phyloP scores from a whole-genome alignment of 2,888 invertebrate species.

The Micoletzkya japonica region DNA sequence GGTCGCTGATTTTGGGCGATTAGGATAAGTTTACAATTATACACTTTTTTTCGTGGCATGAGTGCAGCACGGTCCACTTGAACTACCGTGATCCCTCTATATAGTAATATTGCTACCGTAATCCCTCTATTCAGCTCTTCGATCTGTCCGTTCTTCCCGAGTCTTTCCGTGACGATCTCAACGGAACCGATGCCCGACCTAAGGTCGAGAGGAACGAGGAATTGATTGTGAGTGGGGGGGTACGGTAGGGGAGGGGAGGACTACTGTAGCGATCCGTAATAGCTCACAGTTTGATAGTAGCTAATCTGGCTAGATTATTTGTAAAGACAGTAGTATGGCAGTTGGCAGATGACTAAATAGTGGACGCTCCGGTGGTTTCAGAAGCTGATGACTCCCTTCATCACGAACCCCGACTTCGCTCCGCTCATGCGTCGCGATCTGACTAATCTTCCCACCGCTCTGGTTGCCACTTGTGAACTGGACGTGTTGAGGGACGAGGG shows the following conservation, averaged over 20 bases:
- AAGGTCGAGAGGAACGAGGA: conserved; percentile 1
- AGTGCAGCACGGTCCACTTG: too few species aligned
- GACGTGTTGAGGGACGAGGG: conserved; percentile 66
- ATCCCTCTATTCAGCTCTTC: neutral
- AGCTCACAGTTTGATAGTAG: too few species aligned
- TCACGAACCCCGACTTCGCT: conserved; percentile 61
- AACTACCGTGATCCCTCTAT: too few species aligned
- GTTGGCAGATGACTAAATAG: neutral
- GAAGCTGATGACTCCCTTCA: conserved; percentile 38
- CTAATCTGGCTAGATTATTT: neutral
- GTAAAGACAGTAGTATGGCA: neutral
- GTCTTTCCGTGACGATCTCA: conserved; percentile 15
- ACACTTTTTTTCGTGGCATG: too few species aligned
- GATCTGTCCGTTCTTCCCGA: conserved; percentile 25
- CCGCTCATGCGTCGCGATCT: conserved; percentile 63
- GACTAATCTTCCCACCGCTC: conserved; percentile 58
- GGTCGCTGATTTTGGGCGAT: neutral
- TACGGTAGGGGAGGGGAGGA: conserved; percentile 25
- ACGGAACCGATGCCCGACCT: conserved; percentile 9
- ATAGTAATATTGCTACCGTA: neutral
- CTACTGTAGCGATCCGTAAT: neutral
- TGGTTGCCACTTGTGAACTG: conserved; percentile 65
- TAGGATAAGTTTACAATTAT: neutral
- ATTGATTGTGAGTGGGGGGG: conserved; percentile 20
- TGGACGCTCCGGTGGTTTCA: conserved; percentile 8